Evolutionary conservation across 2,888 invertebrate species (phyloP), one percentile per base, ranked within the genome.

Genomic region (Thymelicus sylvestris): DNA sequence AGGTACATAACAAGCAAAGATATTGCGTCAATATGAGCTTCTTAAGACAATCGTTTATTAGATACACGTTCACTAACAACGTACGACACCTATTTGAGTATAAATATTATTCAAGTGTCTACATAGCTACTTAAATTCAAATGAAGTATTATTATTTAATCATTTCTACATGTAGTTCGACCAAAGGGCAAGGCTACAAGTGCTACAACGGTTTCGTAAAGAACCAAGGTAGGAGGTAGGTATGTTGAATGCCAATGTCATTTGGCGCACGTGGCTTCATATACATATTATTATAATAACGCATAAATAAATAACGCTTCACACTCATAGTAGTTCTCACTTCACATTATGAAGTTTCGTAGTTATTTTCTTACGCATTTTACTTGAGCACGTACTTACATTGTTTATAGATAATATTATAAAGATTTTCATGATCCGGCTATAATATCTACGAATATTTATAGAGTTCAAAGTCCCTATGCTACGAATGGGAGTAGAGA

Each of bases 151-250:
- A 59, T 69, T 64, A 59, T 64, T 24, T 50, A 39, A 57, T 59
- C 19, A 57, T 69, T 69, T 50, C 47, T 59, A 57, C 59, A 48
- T 39, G 39, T 50, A 67, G 48, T 60, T 44, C 55, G 57, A 70
- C 41, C 59, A 70, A 70, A 70, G 70, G 70, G 70, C 70, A 70
- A 70, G 70, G 70, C 41, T 65, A 59, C 64, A 61, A 64, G 69
- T 19, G 19, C 48, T 64, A 59, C 65, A 61, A 65, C 39, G 15
- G 64, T 57, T 52, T 64, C 65, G 60, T 70, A 60, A 65, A 65
- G 69, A 69, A 48, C 65, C 55, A 55, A 55, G 55, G 55, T 55
- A 55, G 55, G 24, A 55, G 55, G 55, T 55, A 55, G 24, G 59
- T 60, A 50, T 31, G 59, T 50, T 65, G 69, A 70, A 70, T 70